Evolutionary conservation across 92 coral and sea anemone species (phyloP).

Genomic region (Plumapathes pennacea): DNA sequence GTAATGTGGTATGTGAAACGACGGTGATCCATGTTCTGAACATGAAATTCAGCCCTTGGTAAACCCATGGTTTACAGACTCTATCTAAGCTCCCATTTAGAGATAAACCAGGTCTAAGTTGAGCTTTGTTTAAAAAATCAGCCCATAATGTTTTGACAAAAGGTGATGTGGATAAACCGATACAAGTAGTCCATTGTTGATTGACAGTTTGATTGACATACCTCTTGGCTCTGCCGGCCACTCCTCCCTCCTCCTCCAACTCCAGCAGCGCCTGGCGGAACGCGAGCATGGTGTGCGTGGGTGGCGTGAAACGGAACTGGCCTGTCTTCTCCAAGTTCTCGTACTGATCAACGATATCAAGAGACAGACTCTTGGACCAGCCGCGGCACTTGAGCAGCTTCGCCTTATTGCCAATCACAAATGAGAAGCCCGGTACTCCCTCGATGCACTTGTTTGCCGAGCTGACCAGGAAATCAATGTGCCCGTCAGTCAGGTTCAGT

Average conservation of each 20-base stretch:
- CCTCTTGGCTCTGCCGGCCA: slow-evolving; percentile 94
- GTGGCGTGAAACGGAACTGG: slow-evolving; percentile 96
- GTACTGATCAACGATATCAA: slow-evolving; percentile 90
- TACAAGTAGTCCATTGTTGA: not conserved
- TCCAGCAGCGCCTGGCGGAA: slow-evolving; percentile 76
- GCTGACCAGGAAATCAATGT: slow-evolving; percentile 90
- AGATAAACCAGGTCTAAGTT: too few species aligned
- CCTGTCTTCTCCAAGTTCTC: slow-evolving; percentile 84
- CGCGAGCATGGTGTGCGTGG: slow-evolving; percentile 98
- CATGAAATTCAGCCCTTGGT: too few species aligned
- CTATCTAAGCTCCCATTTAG: too few species aligned
- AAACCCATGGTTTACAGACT: too few species aligned
- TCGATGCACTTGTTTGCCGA: slow-evolving; percentile 98
- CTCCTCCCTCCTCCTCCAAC: slow-evolving; percentile 93
- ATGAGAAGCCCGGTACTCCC: slow-evolving; percentile 98
- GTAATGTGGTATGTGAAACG: too few species aligned
- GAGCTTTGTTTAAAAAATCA: too few species aligned
- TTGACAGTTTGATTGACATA: not conserved
- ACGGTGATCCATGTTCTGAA: too few species aligned
- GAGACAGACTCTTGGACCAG: slow-evolving; percentile 74
- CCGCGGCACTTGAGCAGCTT: slow-evolving; percentile 81
- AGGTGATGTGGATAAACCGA: not conserved
- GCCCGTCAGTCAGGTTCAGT: slow-evolving; percentile 64
- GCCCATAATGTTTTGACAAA: too few species aligned
- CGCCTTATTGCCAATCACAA: slow-evolving; percentile 71